Evolutionary conservation across 2,888 invertebrate species (phyloP), one percentile per base, ranked within the genome.

Genomic region (Napeogenes sylphis): DNA sequence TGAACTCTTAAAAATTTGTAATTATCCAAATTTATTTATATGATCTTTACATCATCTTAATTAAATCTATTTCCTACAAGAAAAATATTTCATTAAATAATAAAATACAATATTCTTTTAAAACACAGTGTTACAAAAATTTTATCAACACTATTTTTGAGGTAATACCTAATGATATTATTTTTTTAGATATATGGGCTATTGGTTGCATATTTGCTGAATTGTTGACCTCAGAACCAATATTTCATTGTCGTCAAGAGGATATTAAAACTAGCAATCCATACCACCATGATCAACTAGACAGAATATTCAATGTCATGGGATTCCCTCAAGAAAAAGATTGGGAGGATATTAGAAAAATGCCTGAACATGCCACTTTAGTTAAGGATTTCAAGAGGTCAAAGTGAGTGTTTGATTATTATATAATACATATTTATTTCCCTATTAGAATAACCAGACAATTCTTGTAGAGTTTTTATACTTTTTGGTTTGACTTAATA

Each of bases 121-220:
- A 21, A 0, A 21, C 21, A 21, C 21, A 21, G 21, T 21, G 21
- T 35, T 1, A 5, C 6, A 35, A 35, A 35, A 35, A 35, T 35
- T 35, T 35, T 3, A 35, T 4, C 35, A 35, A 35, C 35, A 35
- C 4, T 3, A 6, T 35, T 35, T 35, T 5, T 35, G 35, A 5
- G 6, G 35, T 6, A 35, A 35, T 35, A 35, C 35, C 21, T 21
- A 21, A 38, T 42, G 8, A 10, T 42, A 42, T 42, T 42, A 10
- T 10, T 42, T 67, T 84, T 87, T 56, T 81, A 97, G 98, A 99
- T 90, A 99, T 99, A 68, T 99, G 98, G 99, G 99, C 99, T 0
- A 99, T 99, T 82, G 99, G 99, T 1, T 99, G 99, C 81, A 99
- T 99, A 84, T 99, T 99, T 91, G 99, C 99, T 0, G 99, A 99